Conservation (phyloP, 2,888 invertebrate genomes). For the Aethes cnicana region DNA sequence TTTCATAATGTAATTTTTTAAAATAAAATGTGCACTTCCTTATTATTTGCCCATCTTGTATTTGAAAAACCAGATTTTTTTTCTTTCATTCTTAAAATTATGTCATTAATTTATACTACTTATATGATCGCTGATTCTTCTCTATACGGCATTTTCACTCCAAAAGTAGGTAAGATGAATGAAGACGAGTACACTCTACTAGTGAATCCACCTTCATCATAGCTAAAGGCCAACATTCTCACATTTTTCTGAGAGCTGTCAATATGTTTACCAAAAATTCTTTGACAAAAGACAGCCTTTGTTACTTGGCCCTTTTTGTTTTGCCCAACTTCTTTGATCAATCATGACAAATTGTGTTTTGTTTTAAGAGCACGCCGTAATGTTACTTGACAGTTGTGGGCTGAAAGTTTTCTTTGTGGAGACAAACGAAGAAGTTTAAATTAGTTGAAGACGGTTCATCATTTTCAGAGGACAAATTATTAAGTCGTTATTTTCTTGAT, state of each 20-base stretch:
- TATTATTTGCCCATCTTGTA: too few species aligned
- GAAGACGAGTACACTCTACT: too few species aligned
- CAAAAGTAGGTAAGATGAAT: too few species aligned
- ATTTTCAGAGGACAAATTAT: constrained; percentile 26
- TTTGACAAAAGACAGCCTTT: constrained; percentile 55
- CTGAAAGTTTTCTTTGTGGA: constrained; percentile 57
- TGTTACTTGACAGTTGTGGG: constrained; percentile 68
- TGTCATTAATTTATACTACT: too few species aligned
- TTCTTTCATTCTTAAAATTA: too few species aligned
- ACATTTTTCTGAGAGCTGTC: constrained; percentile 29
- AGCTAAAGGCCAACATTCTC: constrained; percentile 21
- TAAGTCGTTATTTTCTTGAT: constrained; percentile 1
- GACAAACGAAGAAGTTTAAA: constrained; percentile 59
- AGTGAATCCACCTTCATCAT: constrained; percentile 18
- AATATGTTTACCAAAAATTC: constrained; percentile 43
- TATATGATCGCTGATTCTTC: too few species aligned
- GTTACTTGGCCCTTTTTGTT: constrained; percentile 59
- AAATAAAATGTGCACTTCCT: too few species aligned
- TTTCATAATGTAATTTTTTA: too few species aligned
- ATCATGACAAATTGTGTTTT: constrained; percentile 79
- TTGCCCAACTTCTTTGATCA: constrained; percentile 73
- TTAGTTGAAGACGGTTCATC: constrained; percentile 51
- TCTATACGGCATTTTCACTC: too few species aligned
- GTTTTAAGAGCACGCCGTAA: constrained; percentile 64
- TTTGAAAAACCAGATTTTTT: too few species aligned